Evolutionary conservation across 2,113 vertebrate genomes (phyloP), one percentile per base, ranked within the genome.

Genomic region (Hypanus sabinus): DNA sequence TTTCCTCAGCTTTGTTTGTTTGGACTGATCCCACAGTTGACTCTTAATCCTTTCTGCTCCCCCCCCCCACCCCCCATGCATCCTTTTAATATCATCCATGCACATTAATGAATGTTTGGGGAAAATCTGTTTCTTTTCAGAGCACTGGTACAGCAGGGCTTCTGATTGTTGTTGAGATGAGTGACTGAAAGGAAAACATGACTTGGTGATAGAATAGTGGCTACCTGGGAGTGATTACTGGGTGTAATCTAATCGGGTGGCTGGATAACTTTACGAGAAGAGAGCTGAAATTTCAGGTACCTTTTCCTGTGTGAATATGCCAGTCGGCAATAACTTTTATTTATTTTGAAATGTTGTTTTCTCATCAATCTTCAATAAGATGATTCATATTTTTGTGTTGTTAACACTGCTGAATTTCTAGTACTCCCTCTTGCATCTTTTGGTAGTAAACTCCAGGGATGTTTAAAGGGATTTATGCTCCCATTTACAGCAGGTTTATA

Each of bases 211-310:
- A 65, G 85, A 90, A 65, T 90, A 68, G 65, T 90, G 85, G 85
- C 11, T 90, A 90, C 60, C 85, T 90, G 85, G 85, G 85, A 90
- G 85, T 90, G 85, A 90, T 90, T 90, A 90, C 85, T 65, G 30
- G 85, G 85, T 90, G 85, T 90, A 90, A 90, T 90, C 85, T 65
- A 90, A 90, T 90, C 85, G 22, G 60, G 85, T 90, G 85, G 85
- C n/a, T 33, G 62, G 60, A 90, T 16, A 36, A 65, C 85, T 90
- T 90, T 90, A 90, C n/a, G 85, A 90, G 60, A 65, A n/a, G 60
- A 90, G 60, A 65, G 30, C 60, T 90, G 85, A n/a, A 33, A 90
- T 60, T 65, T 65, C 85, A 90, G 85, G 85, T 90, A 30, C 85
- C 85, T 90, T 90, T 90, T 90, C 85, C 85, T 90, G 85, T 90